phyloP scores from a whole-genome alignment of 2,888 invertebrate species.

The Limnephilus marmoratus region DNA sequence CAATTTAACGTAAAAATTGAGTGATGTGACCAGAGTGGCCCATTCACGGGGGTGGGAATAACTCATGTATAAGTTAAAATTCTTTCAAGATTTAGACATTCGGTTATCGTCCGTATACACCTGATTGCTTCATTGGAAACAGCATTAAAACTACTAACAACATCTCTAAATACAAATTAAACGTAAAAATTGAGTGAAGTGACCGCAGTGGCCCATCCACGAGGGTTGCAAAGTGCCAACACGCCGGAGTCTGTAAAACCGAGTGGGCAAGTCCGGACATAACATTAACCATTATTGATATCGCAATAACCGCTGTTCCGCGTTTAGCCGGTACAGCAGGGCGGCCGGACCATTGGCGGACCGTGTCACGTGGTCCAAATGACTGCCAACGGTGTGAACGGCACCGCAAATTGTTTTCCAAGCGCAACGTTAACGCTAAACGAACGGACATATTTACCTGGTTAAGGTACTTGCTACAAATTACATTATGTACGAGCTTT shows the following conservation, averaged over 20 bases:
- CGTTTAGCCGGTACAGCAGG: constrained; percentile 8
- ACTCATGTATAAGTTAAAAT: no score
- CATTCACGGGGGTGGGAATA: no score
- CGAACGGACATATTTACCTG: constrained; percentile 5
- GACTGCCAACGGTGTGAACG: constrained; percentile 59
- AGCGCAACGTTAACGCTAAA: constrained; percentile 2
- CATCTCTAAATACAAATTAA: no score
- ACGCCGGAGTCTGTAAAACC: not conserved
- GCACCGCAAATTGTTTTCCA: constrained; percentile 62
- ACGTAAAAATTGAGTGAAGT: not conserved
- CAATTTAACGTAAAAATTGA: no score
- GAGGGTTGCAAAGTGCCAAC: not conserved
- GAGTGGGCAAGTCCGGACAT: not conserved
- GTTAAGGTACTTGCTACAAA: not conserved
- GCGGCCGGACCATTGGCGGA: constrained; percentile 25
- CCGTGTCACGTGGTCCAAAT: constrained; percentile 55
- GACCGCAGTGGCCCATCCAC: not conserved
- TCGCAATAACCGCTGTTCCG: constrained; percentile 26
- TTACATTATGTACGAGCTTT: not conserved
- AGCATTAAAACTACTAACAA: no score
- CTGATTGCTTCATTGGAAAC: no score
- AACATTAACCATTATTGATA: constrained; percentile 31
- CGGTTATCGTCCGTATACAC: no score
- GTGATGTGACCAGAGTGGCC: no score
- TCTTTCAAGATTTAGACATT: no score